Conservation (phyloP, 1,140 invertebrate species). For the Trachymyrmex septentrionalis region DNA sequence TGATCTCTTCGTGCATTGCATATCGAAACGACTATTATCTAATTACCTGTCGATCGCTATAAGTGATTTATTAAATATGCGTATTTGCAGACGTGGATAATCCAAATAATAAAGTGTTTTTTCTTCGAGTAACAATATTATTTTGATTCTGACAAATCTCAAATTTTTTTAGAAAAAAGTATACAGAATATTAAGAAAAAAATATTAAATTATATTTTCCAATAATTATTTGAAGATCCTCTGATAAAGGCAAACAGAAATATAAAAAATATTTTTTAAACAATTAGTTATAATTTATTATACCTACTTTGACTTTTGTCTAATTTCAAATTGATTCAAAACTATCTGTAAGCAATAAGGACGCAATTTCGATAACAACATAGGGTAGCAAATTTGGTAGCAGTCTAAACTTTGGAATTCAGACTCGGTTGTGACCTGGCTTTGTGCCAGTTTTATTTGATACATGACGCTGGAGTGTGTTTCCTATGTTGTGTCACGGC, state of each 20-base stretch:
- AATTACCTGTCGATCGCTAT: constrained; percentile 54
- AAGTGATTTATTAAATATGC: constrained; percentile 50
- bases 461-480: not conserved
- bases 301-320: not conserved
- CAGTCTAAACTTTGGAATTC: not conserved
- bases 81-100: not conserved
- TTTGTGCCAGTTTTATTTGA: constrained; percentile 14
- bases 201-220: not conserved
- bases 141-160: not conserved
- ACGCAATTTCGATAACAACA: not conserved
- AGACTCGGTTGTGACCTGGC: not conserved
- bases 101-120: not conserved
- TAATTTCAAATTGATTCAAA: not conserved
- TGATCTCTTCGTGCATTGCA: constrained; percentile 70
- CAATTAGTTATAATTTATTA: not conserved
- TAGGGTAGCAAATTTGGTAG: not conserved
- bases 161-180: not conserved
- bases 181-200: not conserved
- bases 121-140: not conserved
- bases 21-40: constrained; percentile 69
- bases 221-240: not conserved
- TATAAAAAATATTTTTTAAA: not conserved
- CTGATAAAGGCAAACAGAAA: not conserved
- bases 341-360: not conserved
- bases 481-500: not conserved